phyloP scores from a whole-genome alignment of 2,888 invertebrate species.

The Lithosia quadra region DNA sequence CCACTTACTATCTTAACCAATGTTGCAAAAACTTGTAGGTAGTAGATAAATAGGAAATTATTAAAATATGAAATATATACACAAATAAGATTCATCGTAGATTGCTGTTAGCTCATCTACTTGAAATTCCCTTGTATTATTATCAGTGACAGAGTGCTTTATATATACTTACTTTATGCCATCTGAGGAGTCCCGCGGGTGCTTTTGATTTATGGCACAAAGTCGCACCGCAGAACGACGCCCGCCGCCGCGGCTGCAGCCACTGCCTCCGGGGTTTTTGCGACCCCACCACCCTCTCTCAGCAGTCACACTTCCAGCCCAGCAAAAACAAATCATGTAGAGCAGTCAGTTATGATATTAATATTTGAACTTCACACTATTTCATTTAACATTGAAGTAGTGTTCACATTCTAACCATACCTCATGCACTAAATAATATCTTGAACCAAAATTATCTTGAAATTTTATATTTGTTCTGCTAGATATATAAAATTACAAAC shows the following conservation, averaged over 20 bases:
- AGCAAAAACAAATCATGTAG: slow-evolving; percentile 62
- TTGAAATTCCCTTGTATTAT: slow-evolving; percentile 59
- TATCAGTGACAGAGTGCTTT: slow-evolving; percentile 66
- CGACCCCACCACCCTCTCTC: slow-evolving; percentile 65
- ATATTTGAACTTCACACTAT: slow-evolving; percentile 41
- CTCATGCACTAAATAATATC: neutral
- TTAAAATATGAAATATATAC: slow-evolving; percentile 19
- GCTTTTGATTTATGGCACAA: slow-evolving; percentile 82
- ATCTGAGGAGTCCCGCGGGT: slow-evolving; percentile 74
- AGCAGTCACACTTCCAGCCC: slow-evolving; percentile 59
- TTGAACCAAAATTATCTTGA: neutral
- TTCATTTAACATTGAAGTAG: neutral
- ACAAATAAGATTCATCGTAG: slow-evolving; percentile 46
- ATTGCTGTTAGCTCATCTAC: slow-evolving; percentile 39
- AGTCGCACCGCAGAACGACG: slow-evolving; percentile 71
- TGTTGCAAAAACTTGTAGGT: neutral
- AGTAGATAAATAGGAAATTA: slow-evolving; percentile 9
- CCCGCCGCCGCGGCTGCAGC: slow-evolving; percentile 62
- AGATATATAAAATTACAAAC: too few species aligned
- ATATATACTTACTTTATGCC: slow-evolving; percentile 69
- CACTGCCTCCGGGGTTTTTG: slow-evolving; percentile 76
- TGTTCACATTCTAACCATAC: neutral
- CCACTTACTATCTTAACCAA: neutral
- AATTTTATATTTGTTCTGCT: too few species aligned
- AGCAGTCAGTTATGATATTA: slow-evolving; percentile 46